phyloP scores from a whole-genome alignment of 2,113 vertebrate species.

The Solenodon paradoxus region DNA sequence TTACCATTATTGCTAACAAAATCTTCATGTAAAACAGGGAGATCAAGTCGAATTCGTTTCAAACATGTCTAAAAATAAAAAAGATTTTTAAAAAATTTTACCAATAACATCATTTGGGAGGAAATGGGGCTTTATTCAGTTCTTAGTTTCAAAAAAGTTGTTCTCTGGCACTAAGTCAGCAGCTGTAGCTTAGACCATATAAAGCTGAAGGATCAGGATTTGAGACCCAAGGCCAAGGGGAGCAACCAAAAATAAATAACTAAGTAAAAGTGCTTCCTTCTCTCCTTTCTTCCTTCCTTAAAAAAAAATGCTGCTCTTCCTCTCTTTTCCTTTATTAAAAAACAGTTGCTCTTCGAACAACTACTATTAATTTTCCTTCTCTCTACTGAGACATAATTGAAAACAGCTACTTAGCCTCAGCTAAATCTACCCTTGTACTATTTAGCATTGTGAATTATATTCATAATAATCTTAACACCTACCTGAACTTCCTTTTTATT shows the following conservation, averaged over 20 bases:
- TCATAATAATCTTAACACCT: conserved; percentile 19
- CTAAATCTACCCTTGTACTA: background rate
- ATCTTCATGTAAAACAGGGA: conserved; percentile 92
- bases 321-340: no score
- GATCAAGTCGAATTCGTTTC: conserved; percentile 95
- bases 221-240: no score
- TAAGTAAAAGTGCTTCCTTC: no score
- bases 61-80: conserved; percentile 91
- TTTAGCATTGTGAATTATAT: conserved; percentile 25
- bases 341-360: conserved; percentile 8
- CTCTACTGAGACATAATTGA: background rate
- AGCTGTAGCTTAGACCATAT: no score
- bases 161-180: no score
- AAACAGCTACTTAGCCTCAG: conserved; percentile 33
- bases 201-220: no score
- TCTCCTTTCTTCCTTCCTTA: no score
- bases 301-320: no score
- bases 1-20: conserved; percentile 84
- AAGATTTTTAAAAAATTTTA: conserved; percentile 46
- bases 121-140: background rate
- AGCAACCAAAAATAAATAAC: no score
- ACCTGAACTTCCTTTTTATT: conserved; percentile 97
- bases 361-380: background rate
- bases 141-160: conserved; percentile 24
- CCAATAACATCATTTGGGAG: background rate